Conservation (phyloP, 2,888 invertebrate genomes). For the Gymnosoma rotundatum region DNA sequence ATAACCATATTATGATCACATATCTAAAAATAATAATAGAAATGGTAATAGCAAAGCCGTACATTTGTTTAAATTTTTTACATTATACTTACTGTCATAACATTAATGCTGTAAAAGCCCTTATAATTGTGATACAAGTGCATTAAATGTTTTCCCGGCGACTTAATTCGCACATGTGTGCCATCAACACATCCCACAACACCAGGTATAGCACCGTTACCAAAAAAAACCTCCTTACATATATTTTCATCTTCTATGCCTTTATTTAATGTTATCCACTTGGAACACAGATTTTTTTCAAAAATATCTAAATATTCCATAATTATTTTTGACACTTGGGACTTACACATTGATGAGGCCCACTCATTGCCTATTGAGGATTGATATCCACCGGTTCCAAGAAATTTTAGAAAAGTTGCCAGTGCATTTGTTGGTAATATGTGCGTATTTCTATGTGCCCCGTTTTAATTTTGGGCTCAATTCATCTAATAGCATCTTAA, state of each 20-base stretch:
- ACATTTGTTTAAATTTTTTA: background rate
- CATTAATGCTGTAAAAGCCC: slow-evolving; percentile 2
- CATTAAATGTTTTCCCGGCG: background rate
- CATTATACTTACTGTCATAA: background rate
- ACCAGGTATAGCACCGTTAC: slow-evolving; percentile 3
- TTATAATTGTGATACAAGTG: background rate
- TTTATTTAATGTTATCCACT: slow-evolving; percentile 10
- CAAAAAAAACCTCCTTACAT: background rate
- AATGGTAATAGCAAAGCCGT: too few species aligned
- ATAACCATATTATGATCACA: background rate
- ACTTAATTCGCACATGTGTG: background rate
- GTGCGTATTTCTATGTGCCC: too few species aligned
- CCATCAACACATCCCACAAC: background rate
- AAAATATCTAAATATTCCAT: slow-evolving; percentile 1
- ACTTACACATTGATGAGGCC: slow-evolving; percentile 23
- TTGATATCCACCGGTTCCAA: slow-evolving; percentile 1
- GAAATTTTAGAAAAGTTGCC: background rate
- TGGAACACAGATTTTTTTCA: background rate
- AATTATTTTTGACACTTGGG: slow-evolving; percentile 9
- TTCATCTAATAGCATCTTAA: background rate
- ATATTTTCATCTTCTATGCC: background rate
- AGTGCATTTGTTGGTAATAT: too few species aligned
- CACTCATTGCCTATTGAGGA: slow-evolving; percentile 10
- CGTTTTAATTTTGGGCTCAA: too few species aligned
- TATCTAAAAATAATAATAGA: too few species aligned